These are phyloP conservation scores for Mystacornis crossleyi DNA, from an alignment of 2,113 vertebrate genomes.

Conservation along the genomic window DNA sequence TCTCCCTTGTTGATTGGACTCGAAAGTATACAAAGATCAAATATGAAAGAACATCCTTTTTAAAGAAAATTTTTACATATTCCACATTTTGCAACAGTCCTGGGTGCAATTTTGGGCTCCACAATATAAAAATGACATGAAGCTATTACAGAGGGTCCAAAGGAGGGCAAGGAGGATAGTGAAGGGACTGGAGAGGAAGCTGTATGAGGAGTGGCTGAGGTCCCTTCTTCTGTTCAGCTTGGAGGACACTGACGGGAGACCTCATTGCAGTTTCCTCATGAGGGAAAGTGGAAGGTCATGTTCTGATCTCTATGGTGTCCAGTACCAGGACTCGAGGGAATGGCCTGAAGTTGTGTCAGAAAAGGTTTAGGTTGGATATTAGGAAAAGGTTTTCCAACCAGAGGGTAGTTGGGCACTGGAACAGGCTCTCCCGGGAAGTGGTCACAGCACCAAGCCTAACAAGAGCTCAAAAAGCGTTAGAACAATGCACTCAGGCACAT, in stretches of 20 bases:
- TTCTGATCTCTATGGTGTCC: rapidly evolving
- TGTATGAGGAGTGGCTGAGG: rapidly evolving
- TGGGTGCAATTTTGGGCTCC: background rate
- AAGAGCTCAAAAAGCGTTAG: background rate
- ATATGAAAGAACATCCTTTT: background rate
- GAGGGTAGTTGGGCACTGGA: rapidly evolving
- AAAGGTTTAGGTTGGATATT: background rate
- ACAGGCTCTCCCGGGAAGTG: rapidly evolving
- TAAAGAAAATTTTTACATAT: background rate
- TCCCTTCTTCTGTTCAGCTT: background rate
- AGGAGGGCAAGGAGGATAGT: background rate
- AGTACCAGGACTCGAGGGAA: background rate
- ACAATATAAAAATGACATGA: background rate
- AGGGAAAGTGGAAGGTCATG: background rate
- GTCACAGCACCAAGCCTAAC: too few species aligned
- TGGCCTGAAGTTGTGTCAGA: too few species aligned
- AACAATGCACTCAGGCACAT: background rate
- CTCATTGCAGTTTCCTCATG: background rate
- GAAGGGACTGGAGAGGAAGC: background rate
- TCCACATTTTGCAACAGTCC: background rate
- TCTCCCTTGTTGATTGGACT: background rate
- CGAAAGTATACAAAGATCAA: background rate
- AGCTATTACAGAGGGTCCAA: rapidly evolving
- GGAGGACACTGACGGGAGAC: background rate
- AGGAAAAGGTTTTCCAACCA: background rate